These are phyloP conservation scores for Ooceraea biroi DNA, from an alignment of 1,140 invertebrate genomes.

Conservation along the genomic window DNA sequence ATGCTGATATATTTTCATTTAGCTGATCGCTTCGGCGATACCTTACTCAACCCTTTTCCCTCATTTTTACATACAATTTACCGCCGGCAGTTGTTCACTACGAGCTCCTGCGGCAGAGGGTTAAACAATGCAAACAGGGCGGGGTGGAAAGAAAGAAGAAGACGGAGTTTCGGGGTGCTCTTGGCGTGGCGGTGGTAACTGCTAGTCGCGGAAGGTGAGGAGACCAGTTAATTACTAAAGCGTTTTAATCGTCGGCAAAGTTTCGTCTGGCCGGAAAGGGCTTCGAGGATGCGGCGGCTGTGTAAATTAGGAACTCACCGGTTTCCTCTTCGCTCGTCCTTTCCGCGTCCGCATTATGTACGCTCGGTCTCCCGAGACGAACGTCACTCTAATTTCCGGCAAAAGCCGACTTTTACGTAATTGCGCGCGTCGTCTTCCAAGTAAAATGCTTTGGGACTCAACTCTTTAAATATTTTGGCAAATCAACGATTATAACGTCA, in stretches of 20 bases:
- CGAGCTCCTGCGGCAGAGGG: background rate
- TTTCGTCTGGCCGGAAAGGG: slow-evolving; percentile 76
- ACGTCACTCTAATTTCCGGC: slow-evolving; percentile 49
- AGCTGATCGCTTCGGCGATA: too few species aligned
- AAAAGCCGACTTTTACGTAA: slow-evolving; percentile 59
- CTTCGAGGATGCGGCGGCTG: slow-evolving; percentile 71
- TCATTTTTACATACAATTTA: background rate
- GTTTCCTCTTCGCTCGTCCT: slow-evolving; percentile 48
- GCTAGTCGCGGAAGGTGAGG: slow-evolving; percentile 76
- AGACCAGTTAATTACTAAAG: slow-evolving; percentile 79
- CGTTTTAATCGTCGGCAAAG: slow-evolving; percentile 86
- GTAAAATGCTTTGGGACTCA: slow-evolving; percentile 5
- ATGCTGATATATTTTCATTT: too few species aligned
- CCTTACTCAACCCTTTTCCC: too few species aligned
- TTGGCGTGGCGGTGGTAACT: slow-evolving; percentile 64
- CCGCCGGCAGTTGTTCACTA: slow-evolving; percentile 1
- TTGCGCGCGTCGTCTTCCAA: slow-evolving; percentile 26
- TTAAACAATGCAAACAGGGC: slow-evolving; percentile 46
- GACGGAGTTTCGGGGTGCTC: slow-evolving; percentile 36
- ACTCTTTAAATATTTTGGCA: too few species aligned
- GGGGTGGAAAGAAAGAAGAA: slow-evolving; percentile 26
- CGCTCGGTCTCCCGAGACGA: slow-evolving; percentile 54
- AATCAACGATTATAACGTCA: too few species aligned
- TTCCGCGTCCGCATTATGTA: slow-evolving; percentile 57
- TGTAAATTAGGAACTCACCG: slow-evolving; percentile 75